phyloP scores from a whole-genome alignment of 2,797 vertebrate genomes.

The Pipistrellus pipistrellus region DNA sequence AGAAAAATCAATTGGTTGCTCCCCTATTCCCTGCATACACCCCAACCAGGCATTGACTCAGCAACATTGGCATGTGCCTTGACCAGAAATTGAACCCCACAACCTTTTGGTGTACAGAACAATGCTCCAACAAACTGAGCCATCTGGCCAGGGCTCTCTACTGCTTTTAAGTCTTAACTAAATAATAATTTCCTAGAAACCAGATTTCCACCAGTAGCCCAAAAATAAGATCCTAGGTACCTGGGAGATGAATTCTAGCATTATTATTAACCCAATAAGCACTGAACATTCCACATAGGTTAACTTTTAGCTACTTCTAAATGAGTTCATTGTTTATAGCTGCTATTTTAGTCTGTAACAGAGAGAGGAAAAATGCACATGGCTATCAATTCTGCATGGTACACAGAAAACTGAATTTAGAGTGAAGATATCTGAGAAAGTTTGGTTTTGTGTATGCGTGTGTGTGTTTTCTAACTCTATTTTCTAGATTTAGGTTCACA shows the following conservation, averaged over 20 bases:
- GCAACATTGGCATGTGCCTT: no score
- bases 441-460: no score
- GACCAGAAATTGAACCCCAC: no score
- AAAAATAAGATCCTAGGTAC: background rate
- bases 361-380: background rate
- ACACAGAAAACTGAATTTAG: background rate
- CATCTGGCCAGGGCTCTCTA: background rate
- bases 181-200: background rate
- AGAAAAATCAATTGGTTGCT: no score
- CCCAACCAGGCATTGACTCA: no score
- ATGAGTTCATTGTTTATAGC: background rate
- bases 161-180: constrained; percentile 18
- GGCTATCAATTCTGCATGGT: background rate
- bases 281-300: constrained; percentile 55
- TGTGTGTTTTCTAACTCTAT: background rate
- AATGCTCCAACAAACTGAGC: no score
- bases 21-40: no score
- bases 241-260: background rate
- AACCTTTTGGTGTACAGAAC: no score
- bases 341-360: background rate
- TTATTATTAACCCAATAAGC: background rate
- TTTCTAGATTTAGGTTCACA: background rate
- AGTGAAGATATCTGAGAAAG: background rate
- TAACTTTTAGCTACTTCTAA: background rate
- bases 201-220: background rate